phyloP scores from a whole-genome alignment of 2,797 vertebrate species.

The Diplodus puntazzo region DNA sequence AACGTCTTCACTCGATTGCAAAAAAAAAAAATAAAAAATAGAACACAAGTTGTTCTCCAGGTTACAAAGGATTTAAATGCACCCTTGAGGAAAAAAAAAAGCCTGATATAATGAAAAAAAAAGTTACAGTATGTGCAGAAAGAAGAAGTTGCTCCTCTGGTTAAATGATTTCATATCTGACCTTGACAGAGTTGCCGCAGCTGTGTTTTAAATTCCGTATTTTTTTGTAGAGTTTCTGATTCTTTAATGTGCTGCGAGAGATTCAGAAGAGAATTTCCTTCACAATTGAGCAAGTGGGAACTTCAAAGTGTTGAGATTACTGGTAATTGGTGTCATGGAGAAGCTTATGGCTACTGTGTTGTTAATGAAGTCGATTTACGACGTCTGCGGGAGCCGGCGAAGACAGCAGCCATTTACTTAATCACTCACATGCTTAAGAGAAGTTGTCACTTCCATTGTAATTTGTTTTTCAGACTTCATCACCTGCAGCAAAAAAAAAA shows the following conservation, averaged over 20 bases:
- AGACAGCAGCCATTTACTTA: slow-evolving; percentile 41
- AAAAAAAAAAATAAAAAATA: slow-evolving; percentile 45
- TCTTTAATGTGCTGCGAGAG: slow-evolving; percentile 41
- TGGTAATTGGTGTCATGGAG: slow-evolving; percentile 54
- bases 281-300: slow-evolving; percentile 24
- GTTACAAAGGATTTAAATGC: slow-evolving; percentile 54
- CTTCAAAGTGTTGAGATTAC: slow-evolving; percentile 47
- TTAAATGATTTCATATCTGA: slow-evolving; percentile 31
- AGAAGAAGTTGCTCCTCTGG: slow-evolving; percentile 22
- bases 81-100: slow-evolving; percentile 39
- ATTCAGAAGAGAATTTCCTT: slow-evolving; percentile 1
- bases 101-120: slow-evolving; percentile 8
- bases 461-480: slow-evolving; percentile 54
- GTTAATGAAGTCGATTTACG: slow-evolving; percentile 47
- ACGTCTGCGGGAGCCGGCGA: slow-evolving; percentile 15
- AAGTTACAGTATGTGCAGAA: background rate
- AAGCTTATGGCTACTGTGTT: slow-evolving; percentile 24
- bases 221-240: slow-evolving; percentile 10
- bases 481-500: slow-evolving; percentile 43
- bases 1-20: slow-evolving; percentile 58
- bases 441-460: slow-evolving; percentile 32
- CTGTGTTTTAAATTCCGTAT: slow-evolving; percentile 3
- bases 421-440: slow-evolving; percentile 32
- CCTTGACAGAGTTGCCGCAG: slow-evolving; percentile 25
- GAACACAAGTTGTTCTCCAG: slow-evolving; percentile 55